phyloP scores from a whole-genome alignment of 2,113 vertebrate species.

The Esox niger region DNA sequence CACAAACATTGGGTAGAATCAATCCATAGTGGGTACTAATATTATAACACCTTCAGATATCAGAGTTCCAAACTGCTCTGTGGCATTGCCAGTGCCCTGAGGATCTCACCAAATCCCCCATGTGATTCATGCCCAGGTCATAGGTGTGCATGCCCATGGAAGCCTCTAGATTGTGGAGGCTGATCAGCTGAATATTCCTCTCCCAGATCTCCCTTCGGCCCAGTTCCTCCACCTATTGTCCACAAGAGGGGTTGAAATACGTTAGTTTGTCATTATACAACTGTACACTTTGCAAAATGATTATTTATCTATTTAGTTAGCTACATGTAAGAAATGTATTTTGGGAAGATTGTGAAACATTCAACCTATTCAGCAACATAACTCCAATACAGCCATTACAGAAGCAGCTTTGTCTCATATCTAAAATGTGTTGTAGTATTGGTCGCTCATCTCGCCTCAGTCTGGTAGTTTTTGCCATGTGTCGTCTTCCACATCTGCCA shows the following conservation, averaged over 20 bases:
- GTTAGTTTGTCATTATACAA: neutral
- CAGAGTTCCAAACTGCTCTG: neutral
- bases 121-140: conserved; percentile 83
- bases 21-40: no score
- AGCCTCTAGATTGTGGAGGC: conserved; percentile 83
- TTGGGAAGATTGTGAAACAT: no score
- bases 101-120: conserved; percentile 78
- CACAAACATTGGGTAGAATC: no score
- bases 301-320: no score
- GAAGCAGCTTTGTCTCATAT: neutral
- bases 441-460: conserved; percentile 42
- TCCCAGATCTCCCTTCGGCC: conserved; percentile 80
- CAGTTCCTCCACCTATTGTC: conserved; percentile 71
- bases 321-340: neutral
- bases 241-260: neutral
- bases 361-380: neutral
- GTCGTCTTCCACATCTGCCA: conserved; percentile 81
- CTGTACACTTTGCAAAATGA: neutral
- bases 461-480: conserved; percentile 61
- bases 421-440: neutral
- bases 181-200: conserved; percentile 79
- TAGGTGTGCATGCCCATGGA: conserved; percentile 86
- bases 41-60: neutral
- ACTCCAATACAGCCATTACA: no score
- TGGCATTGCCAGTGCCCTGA: conserved; percentile 1